Percentiles rank a stretch among this genome's conserved stretches.
Evolutionary conservation across 2,113 vertebrate species (phyloP).

Genomic region (Sebastes fasciatus): DNA sequence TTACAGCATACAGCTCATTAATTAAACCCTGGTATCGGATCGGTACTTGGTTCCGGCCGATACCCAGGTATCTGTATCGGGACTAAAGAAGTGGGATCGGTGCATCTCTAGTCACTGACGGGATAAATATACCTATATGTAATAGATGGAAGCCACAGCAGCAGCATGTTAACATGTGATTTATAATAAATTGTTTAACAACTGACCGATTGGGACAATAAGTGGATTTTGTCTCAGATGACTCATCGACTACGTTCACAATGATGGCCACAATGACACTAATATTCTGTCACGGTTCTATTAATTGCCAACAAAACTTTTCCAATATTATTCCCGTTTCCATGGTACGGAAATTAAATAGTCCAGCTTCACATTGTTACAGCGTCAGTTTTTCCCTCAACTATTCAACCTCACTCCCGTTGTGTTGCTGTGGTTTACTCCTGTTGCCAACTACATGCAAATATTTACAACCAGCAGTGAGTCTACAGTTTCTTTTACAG

Average conservation of each 20-base stretch:
- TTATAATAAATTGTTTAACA: not conserved
- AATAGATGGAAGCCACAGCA: too few relatives aligned
- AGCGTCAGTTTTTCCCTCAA: not conserved
- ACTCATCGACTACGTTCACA: not conserved
- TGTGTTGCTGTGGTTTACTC: not conserved
- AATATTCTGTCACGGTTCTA: not conserved
- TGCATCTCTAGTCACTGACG: too few relatives aligned
- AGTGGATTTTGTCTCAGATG: not conserved
- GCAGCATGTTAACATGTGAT: not conserved
- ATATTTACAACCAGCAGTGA: not conserved
- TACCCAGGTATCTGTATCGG: too few relatives aligned
- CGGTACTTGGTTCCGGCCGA: too few relatives aligned
- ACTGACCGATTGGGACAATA: not conserved
- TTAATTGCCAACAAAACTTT: not conserved
- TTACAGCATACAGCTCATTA: too few relatives aligned
- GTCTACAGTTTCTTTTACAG: not conserved
- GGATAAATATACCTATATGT: too few relatives aligned
- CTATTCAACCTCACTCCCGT: too few relatives aligned
- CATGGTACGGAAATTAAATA: not conserved
- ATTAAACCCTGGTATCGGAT: too few relatives aligned
- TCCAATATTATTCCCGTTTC: not conserved
- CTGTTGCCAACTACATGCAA: not conserved
- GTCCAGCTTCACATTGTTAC: too few relatives aligned
- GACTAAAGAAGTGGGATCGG: too few relatives aligned
- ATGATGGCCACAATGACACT: too few relatives aligned